phyloP scores from a whole-genome alignment of 1,140 invertebrate genomes.

The Drosophila simulans region DNA sequence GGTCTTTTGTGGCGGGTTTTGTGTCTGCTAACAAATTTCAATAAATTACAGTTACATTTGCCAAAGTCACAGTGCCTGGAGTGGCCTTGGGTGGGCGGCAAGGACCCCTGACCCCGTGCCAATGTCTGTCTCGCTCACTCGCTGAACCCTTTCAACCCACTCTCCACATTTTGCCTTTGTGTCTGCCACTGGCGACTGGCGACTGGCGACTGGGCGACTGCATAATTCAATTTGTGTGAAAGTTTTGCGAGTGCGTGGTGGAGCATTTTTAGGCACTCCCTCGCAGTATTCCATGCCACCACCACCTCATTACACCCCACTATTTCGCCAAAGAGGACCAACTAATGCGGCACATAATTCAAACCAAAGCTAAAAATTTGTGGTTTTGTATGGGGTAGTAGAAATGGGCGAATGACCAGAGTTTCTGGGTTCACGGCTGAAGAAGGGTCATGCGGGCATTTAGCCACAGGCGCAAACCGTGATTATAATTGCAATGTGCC shows the following conservation, averaged over 20 bases:
- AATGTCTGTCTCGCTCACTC: neutral
- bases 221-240: constrained; percentile 80
- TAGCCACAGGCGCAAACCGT: constrained; percentile 19
- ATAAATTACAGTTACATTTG: constrained; percentile 83
- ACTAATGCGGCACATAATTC: constrained; percentile 77
- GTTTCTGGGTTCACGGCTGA: constrained; percentile 1
- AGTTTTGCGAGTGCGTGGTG: constrained; percentile 71
- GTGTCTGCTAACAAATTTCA: constrained; percentile 80
- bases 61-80: constrained; percentile 57
- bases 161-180: neutral
- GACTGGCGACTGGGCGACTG: constrained; percentile 56
- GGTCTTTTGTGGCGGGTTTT: constrained; percentile 65
- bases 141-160: neutral
- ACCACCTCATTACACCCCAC: constrained; percentile 2
- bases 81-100: constrained; percentile 22
- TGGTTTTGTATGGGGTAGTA: neutral
- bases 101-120: neutral
- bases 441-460: constrained; percentile 4
- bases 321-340: constrained; percentile 6
- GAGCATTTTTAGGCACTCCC: constrained; percentile 29
- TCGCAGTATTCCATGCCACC: neutral
- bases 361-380: constrained; percentile 44
- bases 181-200: constrained; percentile 6
- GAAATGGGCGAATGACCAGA: neutral
- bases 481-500: constrained; percentile 41